Evolutionary conservation across 2,797 vertebrate species (phyloP), one percentile per base, ranked within the genome.

Genomic region (Myoxocephalus aenaeus): DNA sequence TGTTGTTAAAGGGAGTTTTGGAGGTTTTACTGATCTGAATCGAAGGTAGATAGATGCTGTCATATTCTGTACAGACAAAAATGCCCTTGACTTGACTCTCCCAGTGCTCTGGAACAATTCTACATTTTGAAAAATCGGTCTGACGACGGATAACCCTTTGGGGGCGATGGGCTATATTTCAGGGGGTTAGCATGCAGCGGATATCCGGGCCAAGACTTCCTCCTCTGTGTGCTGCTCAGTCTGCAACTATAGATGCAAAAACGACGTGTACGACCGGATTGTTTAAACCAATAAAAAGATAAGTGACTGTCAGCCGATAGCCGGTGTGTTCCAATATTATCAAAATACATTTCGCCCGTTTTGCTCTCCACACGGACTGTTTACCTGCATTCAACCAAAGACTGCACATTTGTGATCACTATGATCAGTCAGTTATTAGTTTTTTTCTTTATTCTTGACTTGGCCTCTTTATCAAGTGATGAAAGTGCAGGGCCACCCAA

Each of bases 381-480:
- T 50, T 25, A 25, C 22, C 22, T 25, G 11, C 51, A 53, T 22
- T 25, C 51, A 25, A 53, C n/a, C 18, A 50, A 50, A n/a, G 20
- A 51, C 48, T n/a, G 18, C 48, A 50, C 18, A n/a, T 32, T 32
- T 5, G 29, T 27, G 25, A 27, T 27, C 25, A 27, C 25, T 27
- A n/a, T 14, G 34, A 70, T 59, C 14, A 27, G 63, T 67, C 22
- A 56, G 12, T 81, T 18, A 22, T 7, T 61, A 12, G 25, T 25
- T 53, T 22, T 29, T 58, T 63, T 72, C 15, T 15, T 10, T 1
- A 22, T 67, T 11, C 14, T 32, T 67, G n/a, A 29, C 29, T 38
- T 51, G 20, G n/a, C 48, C n/a, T 74, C 32, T 58, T 75, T 34
- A 32, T 71, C 2, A 40, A 32, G 15, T 67, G 22, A 53, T 36